These are phyloP conservation scores for Styela clava DNA, from an alignment of 23 tunicate genomes.

Conservation along the genomic window DNA sequence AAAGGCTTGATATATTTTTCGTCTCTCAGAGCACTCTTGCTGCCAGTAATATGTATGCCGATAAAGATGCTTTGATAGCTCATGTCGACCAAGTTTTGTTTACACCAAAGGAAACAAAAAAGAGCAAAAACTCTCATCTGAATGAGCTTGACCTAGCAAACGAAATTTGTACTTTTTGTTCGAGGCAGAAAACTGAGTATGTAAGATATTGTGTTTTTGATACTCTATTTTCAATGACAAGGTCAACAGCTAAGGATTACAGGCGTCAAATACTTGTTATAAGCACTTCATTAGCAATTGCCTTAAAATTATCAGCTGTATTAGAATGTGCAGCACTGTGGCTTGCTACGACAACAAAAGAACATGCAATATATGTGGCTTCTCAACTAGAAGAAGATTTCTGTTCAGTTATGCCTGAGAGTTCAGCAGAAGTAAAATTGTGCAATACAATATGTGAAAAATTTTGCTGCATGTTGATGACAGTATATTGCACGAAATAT, in stretches of 20 bases:
- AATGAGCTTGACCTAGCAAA: conserved; percentile 75
- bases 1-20: conserved; percentile 9
- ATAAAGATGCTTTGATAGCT: conserved; percentile 20
- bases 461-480: conserved; percentile 61
- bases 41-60: conserved; percentile 9
- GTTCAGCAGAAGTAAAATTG: conserved; percentile 36
- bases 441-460: conserved; percentile 44
- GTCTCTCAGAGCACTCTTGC: conserved; percentile 1
- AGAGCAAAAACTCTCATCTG: conserved; percentile 30
- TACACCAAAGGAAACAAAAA: neutral
- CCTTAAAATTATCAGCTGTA: conserved; percentile 44
- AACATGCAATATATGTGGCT: conserved; percentile 50
- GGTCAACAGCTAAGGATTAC: conserved; percentile 52
- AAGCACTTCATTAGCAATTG: conserved; percentile 66
- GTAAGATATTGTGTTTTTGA: conserved; percentile 85
- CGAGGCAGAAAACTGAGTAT: conserved; percentile 81
- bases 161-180: conserved; percentile 59
- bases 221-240: conserved; percentile 65
- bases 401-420: conserved; percentile 25
- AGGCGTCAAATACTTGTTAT: conserved; percentile 49
- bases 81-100: conserved; percentile 25
- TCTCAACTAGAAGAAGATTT: conserved; percentile 42
- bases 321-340: conserved; percentile 87
- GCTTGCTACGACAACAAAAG: conserved; percentile 55
- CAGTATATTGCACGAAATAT: conserved; percentile 66